Evolutionary conservation across 2,888 invertebrate genomes (phyloP).

Genomic region (Callyntrura guangdongensis): DNA sequence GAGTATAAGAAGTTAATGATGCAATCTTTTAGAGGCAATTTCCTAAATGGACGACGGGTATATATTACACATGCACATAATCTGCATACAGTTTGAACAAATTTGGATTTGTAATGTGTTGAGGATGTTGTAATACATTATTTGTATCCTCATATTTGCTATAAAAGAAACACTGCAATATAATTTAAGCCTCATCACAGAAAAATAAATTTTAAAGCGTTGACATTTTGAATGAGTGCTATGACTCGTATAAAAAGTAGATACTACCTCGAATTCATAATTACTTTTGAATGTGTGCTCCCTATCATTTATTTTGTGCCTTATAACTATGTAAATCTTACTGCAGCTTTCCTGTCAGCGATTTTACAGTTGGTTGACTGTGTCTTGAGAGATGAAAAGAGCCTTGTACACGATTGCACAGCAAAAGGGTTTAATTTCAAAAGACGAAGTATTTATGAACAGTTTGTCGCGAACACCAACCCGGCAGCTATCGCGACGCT

Average conservation of each 20-base stretch:
- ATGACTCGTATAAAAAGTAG: neutral
- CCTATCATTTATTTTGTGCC: neutral
- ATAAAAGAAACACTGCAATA: neutral
- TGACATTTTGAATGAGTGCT: neutral
- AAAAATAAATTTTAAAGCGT: neutral
- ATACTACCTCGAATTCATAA: neutral
- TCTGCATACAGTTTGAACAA: no score
- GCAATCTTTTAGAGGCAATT: constrained; percentile 7
- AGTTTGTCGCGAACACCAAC: no score
- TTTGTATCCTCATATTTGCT: neutral
- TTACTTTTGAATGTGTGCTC: neutral
- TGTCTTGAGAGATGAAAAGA: neutral
- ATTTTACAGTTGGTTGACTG: neutral
- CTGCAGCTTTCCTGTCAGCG: neutral
- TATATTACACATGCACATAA: constrained; percentile 3
- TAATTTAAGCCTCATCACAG: neutral
- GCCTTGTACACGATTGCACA: neutral
- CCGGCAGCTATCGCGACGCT: no score
- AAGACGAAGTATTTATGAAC: no score
- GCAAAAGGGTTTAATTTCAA: no score
- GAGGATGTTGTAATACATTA: neutral
- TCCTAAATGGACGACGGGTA: neutral
- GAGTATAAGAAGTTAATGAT: neutral
- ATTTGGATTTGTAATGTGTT: no score
- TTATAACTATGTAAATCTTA: neutral